Evolutionary conservation across 2,888 invertebrate genomes (phyloP).

Genomic region (Synergus laeviventris): DNA sequence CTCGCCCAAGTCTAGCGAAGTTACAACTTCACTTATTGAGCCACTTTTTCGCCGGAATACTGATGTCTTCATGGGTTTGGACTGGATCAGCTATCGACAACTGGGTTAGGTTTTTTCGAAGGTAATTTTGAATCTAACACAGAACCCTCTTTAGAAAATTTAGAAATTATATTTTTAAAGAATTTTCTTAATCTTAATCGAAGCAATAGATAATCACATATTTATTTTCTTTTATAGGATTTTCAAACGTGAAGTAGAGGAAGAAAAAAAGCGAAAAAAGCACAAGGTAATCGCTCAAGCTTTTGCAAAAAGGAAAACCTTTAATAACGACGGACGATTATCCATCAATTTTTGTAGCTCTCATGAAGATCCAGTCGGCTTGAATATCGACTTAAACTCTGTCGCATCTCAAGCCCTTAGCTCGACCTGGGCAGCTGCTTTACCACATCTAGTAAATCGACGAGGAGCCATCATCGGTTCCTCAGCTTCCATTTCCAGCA

Average conservation of each 20-base stretch:
- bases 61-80: constrained; percentile 97
- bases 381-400: constrained; percentile 85
- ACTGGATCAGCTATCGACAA: constrained; percentile 89
- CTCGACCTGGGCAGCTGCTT: constrained; percentile 93
- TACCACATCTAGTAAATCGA: constrained; percentile 90
- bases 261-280: constrained; percentile 86
- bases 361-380: constrained; percentile 93
- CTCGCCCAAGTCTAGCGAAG: constrained; percentile 88
- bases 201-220: background rate
- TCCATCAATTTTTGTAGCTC: constrained; percentile 92
- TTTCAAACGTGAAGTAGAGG: constrained; percentile 83
- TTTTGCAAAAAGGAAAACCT: constrained; percentile 90
- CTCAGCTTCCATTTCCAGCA: constrained; percentile 78
- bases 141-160: too few species aligned
- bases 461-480: constrained; percentile 87
- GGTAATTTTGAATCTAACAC: too few species aligned
- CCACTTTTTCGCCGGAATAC: constrained; percentile 89
- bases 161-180: background rate
- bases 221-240: constrained; percentile 78
- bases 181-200: background rate
- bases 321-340: constrained; percentile 88
- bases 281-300: constrained; percentile 95
- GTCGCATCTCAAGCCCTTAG: constrained; percentile 90
- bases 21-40: constrained; percentile 89
- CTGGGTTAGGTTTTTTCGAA: constrained; percentile 83